Percentiles rank a stretch among this genome's conserved stretches.
Evolutionary conservation across 2,888 invertebrate genomes (phyloP).

Genomic region (Euproctis similis): DNA sequence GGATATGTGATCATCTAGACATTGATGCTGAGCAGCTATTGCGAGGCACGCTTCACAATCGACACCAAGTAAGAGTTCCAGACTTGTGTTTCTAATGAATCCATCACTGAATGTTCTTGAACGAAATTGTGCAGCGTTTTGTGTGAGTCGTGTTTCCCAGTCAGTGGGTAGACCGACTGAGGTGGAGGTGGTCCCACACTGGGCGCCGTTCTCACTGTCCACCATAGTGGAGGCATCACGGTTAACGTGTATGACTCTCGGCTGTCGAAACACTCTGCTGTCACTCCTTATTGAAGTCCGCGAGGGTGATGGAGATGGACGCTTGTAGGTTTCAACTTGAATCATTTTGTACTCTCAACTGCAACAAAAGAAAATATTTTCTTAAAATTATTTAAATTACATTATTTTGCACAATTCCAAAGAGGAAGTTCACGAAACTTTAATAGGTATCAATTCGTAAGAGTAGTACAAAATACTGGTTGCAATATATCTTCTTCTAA

Average conservation of each 20-base stretch:
- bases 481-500: too few relatives aligned
- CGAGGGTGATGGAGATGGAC: conserved; percentile 68
- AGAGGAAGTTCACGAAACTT: too few relatives aligned
- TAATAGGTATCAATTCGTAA: too few relatives aligned
- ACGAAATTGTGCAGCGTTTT: conserved; percentile 55
- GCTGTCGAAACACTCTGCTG: conserved; percentile 59
- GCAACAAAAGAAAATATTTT: conserved; percentile 10
- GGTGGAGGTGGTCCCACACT: conserved; percentile 22
- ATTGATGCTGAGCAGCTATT: conserved; percentile 57
- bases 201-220: conserved; percentile 46
- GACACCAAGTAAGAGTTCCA: conserved; percentile 67
- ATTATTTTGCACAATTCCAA: too few relatives aligned
- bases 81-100: conserved; percentile 67
- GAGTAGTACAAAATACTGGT: too few relatives aligned
- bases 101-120: conserved; percentile 71
- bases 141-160: conserved; percentile 44
- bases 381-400: too few relatives aligned
- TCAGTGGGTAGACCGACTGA: conserved; percentile 25
- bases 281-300: conserved; percentile 65
- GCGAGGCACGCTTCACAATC: conserved; percentile 71
- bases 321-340: conserved; percentile 62
- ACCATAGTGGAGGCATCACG: conserved; percentile 71
- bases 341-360: conserved; percentile 43
- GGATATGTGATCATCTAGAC: conserved; percentile 54
- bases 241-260: conserved; percentile 68